These are phyloP conservation scores for Drosophila ambigua DNA, from an alignment of 1,140 invertebrate species.

Conservation along the genomic window DNA sequence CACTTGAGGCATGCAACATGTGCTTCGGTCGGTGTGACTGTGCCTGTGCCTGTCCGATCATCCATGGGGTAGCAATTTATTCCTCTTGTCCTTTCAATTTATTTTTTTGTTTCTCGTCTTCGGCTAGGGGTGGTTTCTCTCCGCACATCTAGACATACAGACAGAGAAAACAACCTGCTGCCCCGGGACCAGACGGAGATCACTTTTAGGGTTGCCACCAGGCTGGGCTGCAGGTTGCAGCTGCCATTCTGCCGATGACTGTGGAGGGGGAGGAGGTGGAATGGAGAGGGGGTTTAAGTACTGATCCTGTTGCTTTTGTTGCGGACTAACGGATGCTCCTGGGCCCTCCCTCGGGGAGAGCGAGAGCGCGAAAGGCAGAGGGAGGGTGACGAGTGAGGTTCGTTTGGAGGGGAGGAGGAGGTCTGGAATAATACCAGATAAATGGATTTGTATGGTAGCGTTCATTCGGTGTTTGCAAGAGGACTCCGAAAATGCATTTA, in stretches of 20 bases:
- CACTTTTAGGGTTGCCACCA: conserved; percentile 63
- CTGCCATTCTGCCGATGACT: conserved; percentile 46
- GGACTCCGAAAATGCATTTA: conserved; percentile 10
- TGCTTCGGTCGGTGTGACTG: conserved; percentile 40
- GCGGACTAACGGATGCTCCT: conserved; percentile 42
- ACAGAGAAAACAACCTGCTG: conserved; percentile 41
- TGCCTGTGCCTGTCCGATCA: conserved; percentile 26
- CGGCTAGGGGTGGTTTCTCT: conserved; percentile 63
- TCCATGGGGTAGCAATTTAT: conserved; percentile 71
- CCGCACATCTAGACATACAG: conserved; percentile 9
- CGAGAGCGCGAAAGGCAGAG: neutral
- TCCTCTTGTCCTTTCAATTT: conserved; percentile 44
- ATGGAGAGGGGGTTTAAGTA: conserved; percentile 40
- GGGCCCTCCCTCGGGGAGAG: conserved; percentile 2
- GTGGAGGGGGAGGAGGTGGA: conserved; percentile 32
- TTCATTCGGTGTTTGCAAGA: neutral
- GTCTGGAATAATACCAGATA: conserved; percentile 31
- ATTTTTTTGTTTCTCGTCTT: conserved; percentile 25
- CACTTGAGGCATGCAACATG: conserved; percentile 62
- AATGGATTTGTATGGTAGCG: conserved; percentile 27
- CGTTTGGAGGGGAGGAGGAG: neutral
- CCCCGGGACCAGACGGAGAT: conserved; percentile 21
- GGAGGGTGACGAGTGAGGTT: conserved; percentile 11
- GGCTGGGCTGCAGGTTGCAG: conserved; percentile 68
- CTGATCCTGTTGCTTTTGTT: conserved; percentile 52